Base-by-base conservation (phyloP, 2,113 vertebrate genomes). In the Elephas maximus region DNA sequence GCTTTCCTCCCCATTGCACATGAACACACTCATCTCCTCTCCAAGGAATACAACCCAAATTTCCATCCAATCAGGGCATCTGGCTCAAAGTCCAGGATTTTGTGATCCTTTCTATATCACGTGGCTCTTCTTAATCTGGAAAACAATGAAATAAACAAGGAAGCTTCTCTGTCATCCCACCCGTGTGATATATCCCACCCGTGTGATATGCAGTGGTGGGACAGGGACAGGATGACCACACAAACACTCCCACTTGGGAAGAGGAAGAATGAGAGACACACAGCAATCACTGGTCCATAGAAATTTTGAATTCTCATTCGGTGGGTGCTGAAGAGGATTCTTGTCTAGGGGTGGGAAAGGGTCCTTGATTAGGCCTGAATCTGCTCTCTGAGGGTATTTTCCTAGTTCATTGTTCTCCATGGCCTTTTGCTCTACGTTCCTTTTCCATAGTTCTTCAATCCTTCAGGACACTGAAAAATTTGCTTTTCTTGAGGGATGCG, bases 121-220 rank as follows among this genome's bases (percentile, higher is more conserved):
- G 26, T 33, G 53, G 37, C 6, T 41, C 44, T 60, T 73, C 44
- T 82, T 83, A 20, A 24, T 93, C 62, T 44, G 48, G 1, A 51
- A 41, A n/a, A 44, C 20, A 21, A 12, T n/a, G 67, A 90, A 41
- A 10, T 53, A 53, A 60, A n/a, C 67, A 41, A 37, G 5, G 11
- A 63, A 48, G 76, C 63, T 37, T 30, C 37, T 33, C 41, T 71
- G n/a, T 28, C 6, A 17, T 2, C 4, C 21, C n/a, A 48, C 17
- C 20, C 1, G 1, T 28, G 60, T 53, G 44, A 30, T 2, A 1
- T 48, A 17, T 2, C 4, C 21, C n/a, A 48, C 17, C 20, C 1
- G 1, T 28, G 60, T 53, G 44, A 30, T 2, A 1, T 48, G 67
- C 37, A n/a, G 14, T 8, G 11, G 57, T 3, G 41, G 48, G 88